phyloP scores from a whole-genome alignment of 2,797 vertebrate species.

The Hirundo rustica region DNA sequence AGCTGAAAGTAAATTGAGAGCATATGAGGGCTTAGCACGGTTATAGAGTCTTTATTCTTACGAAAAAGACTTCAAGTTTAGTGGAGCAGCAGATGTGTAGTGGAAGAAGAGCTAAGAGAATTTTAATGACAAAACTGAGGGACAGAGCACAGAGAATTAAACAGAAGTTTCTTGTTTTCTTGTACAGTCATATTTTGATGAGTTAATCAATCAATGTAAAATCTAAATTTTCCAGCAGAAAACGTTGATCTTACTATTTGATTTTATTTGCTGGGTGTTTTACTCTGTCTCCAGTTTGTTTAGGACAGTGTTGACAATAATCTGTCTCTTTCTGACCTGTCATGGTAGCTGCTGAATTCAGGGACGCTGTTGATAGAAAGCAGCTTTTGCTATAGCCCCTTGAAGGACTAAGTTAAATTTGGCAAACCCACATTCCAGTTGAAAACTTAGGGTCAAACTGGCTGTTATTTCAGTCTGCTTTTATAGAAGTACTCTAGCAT shows the following conservation, averaged over 20 bases:
- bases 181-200: background rate
- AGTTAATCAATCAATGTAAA: background rate
- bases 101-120: background rate
- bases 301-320: background rate
- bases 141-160: background rate
- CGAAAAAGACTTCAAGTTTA: background rate
- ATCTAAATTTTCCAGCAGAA: background rate
- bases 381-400: background rate
- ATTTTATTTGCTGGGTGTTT: background rate
- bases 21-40: background rate
- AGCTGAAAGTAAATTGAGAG: slow-evolving; percentile 4
- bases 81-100: background rate
- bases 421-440: background rate
- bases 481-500: background rate
- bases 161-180: background rate
- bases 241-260: background rate
- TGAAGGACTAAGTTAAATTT: background rate
- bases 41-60: background rate
- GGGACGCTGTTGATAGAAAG: background rate
- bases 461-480: background rate
- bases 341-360: background rate
- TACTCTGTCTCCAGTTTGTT: background rate
- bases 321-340: background rate
- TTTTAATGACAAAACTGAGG: background rate
- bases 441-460: background rate